A percentile compares a stretch with the other conserved stretches of the same genome.
Conservation (phyloP, 2,113 vertebrate species). For the Syngnathus floridae region DNA sequence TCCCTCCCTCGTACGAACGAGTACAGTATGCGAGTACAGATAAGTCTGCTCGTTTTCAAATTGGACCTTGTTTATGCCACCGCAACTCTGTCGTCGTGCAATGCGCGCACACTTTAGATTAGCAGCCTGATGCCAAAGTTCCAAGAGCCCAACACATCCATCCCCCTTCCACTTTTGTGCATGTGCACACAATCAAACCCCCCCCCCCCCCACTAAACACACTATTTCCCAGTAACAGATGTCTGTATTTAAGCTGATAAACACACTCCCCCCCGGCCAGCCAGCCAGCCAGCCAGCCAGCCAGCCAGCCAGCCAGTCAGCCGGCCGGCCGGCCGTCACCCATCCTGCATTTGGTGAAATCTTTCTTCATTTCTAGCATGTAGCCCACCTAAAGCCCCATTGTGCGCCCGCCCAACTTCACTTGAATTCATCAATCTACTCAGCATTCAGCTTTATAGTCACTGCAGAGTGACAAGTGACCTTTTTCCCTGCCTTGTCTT, state of each 20-base stretch:
- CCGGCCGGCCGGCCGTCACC: conserved; percentile 21
- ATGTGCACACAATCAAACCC: conserved; percentile 1
- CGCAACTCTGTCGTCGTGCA: conserved; percentile 10
- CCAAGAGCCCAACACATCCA: conserved; percentile 31
- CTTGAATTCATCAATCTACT: conserved; percentile 54
- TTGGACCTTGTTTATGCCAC: conserved; percentile 12
- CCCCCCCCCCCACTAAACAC: conserved; percentile 36
- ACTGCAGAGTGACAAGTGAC: no score
- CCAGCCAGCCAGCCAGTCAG: no score
- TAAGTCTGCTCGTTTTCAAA: conserved; percentile 10
- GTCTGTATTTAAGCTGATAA: conserved; percentile 76
- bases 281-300: no score
- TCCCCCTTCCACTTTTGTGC: conserved; percentile 14
- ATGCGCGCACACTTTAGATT: conserved; percentile 16
- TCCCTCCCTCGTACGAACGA: neutral
- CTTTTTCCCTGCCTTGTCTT: no score
- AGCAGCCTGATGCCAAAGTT: conserved; percentile 20
- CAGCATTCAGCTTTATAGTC: no score
- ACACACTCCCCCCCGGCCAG: conserved; percentile 50
- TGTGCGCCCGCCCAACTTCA: conserved; percentile 59
- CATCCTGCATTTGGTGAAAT: conserved; percentile 67
- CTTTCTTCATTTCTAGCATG: conserved; percentile 62
- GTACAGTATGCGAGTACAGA: conserved; percentile 9
- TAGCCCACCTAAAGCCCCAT: conserved; percentile 24
- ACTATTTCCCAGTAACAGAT: conserved; percentile 65